A percentile compares a stretch with the other conserved stretches of the same genome.
Evolutionary conservation across 2,888 invertebrate genomes (phyloP).

Genomic region (Drosophila maculinotata): DNA sequence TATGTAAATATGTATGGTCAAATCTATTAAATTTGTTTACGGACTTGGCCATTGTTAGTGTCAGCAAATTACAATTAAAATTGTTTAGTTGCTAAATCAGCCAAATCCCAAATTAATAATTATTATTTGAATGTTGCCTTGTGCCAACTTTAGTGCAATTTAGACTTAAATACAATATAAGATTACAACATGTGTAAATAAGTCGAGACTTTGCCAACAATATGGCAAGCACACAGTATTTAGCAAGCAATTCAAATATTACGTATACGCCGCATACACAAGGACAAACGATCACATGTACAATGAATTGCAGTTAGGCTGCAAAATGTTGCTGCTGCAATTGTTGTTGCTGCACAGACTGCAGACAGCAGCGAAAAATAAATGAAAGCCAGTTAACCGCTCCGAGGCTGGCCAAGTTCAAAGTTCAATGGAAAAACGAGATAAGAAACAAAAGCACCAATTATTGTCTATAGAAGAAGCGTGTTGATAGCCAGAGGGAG

Average conservation of each 20-base stretch:
- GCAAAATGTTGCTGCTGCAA: constrained; percentile 30
- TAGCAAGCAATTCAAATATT: constrained; percentile 35
- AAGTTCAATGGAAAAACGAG: constrained; percentile 67
- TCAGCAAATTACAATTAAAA: not conserved
- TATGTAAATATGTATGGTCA: constrained; percentile 22
- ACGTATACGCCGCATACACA: constrained; percentile 62
- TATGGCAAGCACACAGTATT: constrained; percentile 41
- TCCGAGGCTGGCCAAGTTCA: constrained; percentile 65
- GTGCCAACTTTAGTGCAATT: constrained; percentile 23
- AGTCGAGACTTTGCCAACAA: constrained; percentile 7
- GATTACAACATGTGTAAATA: constrained; percentile 22
- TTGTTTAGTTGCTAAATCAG: constrained; percentile 10
- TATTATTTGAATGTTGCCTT: constrained; percentile 13
- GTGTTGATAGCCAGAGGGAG: constrained; percentile 43
- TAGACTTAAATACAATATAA: too few species aligned
- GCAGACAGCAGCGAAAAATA: constrained; percentile 10
- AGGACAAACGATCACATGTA: constrained; percentile 34
- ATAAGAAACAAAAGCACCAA: constrained; percentile 38
- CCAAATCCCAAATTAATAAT: constrained; percentile 26
- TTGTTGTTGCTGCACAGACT: constrained; percentile 26
- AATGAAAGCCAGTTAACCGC: constrained; percentile 62
- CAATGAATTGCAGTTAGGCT: constrained; percentile 11
- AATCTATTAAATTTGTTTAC: constrained; percentile 20
- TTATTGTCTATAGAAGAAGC: constrained; percentile 20
- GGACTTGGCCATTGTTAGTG: not conserved